Percentiles rank a stretch among this genome's conserved stretches.
These are phyloP conservation scores for Scaptomyza cyrtandrae DNA, from an alignment of 2,888 invertebrate species.

Conservation along the genomic window DNA sequence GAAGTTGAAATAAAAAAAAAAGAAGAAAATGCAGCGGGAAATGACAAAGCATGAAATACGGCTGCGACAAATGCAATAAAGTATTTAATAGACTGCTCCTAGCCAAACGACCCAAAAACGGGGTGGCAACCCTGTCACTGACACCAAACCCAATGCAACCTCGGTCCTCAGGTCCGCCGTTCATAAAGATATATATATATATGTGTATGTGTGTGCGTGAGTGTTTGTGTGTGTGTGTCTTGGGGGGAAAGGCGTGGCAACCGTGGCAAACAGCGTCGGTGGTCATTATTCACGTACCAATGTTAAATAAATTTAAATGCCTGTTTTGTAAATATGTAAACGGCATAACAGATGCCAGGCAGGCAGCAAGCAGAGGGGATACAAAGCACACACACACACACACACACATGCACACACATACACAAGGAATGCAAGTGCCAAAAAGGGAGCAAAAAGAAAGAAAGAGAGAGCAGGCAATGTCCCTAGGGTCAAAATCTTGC, in stretches of 20 bases:
- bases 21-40: conserved; percentile 76
- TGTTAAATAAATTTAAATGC: conserved; percentile 80
- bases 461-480: conserved; percentile 6
- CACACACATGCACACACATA: background rate
- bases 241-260: conserved; percentile 56
- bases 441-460: background rate
- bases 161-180: conserved; percentile 17
- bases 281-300: conserved; percentile 79
- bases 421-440: conserved; percentile 8
- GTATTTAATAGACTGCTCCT: conserved; percentile 82
- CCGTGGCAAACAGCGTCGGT: conserved; percentile 57
- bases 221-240: background rate
- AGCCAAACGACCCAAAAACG: conserved; percentile 44
- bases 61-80: conserved; percentile 83
- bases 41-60: conserved; percentile 80
- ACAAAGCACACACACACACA: background rate
- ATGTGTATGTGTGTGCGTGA: conserved; percentile 21
- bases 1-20: conserved; percentile 17
- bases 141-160: conserved; percentile 55
- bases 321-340: conserved; percentile 79
- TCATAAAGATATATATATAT: conserved; percentile 21
- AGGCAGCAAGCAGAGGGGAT: conserved; percentile 1
- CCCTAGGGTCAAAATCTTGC: conserved; percentile 28
- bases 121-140: conserved; percentile 64
- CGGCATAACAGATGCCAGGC: conserved; percentile 71